These are phyloP conservation scores for Bradypodion pumilum DNA, from an alignment of 2,797 vertebrate genomes.

Conservation along the genomic window DNA sequence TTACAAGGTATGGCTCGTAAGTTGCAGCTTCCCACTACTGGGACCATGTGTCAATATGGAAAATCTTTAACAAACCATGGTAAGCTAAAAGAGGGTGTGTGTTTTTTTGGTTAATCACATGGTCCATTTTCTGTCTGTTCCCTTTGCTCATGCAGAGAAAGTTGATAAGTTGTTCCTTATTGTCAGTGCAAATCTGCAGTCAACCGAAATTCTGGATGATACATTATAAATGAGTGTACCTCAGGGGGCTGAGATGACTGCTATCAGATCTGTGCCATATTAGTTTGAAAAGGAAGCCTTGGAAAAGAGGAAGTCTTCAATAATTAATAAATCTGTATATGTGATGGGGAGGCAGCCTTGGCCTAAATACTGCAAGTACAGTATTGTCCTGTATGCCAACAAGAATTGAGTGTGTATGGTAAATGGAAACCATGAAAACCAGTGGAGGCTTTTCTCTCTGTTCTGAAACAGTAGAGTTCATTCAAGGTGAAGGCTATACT, in stretches of 20 bases:
- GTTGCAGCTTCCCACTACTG: neutral
- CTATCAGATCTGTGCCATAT: slow-evolving; percentile 57
- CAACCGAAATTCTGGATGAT: slow-evolving; percentile 47
- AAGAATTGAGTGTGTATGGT: neutral
- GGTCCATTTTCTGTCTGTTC: neutral
- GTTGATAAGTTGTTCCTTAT: neutral
- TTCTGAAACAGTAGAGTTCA: neutral
- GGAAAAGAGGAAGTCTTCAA: slow-evolving; percentile 55
- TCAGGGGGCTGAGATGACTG: slow-evolving; percentile 50
- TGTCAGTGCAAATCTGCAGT: slow-evolving; percentile 37
- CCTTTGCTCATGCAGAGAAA: neutral
- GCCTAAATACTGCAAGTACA: neutral
- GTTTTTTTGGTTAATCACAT: neutral
- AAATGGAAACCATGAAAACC: neutral
- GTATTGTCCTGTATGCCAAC: neutral
- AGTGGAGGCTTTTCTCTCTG: neutral
- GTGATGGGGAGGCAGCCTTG: slow-evolving; percentile 43
- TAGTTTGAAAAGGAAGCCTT: slow-evolving; percentile 55
- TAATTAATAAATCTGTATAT: slow-evolving; percentile 47
- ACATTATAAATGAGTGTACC: slow-evolving; percentile 55
- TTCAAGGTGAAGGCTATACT: fast-evolving
- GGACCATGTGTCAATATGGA: neutral
- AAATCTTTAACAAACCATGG: neutral
- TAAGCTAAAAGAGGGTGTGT: neutral
- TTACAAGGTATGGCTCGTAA: neutral